These are phyloP conservation scores for Thereva nobilitata DNA, from an alignment of 2,888 invertebrate species.

Conservation along the genomic window DNA sequence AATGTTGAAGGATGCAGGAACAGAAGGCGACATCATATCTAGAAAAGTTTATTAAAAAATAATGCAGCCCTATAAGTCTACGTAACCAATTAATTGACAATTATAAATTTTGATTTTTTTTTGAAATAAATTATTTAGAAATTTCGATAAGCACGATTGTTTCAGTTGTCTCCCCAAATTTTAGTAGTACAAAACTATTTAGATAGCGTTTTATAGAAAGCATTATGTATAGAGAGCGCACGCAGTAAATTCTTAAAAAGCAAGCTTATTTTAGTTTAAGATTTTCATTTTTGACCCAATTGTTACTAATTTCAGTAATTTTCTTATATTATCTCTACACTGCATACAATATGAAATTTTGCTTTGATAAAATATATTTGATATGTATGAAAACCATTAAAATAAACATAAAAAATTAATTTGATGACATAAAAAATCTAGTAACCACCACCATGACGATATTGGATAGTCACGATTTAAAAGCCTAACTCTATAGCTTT, in stretches of 20 bases:
- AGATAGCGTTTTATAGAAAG: slow-evolving; percentile 22
- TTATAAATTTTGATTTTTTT: slow-evolving; percentile 38
- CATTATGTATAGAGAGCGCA: slow-evolving; percentile 34
- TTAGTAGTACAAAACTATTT: slow-evolving; percentile 8
- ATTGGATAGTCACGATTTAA: too few relatives aligned
- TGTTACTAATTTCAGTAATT: too few relatives aligned
- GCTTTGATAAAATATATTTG: too few relatives aligned
- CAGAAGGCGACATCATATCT: slow-evolving; percentile 73
- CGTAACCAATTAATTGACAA: slow-evolving; percentile 36
- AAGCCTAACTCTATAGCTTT: too few relatives aligned
- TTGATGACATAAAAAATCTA: too few relatives aligned
- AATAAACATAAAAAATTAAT: too few relatives aligned
- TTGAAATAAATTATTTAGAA: slow-evolving; percentile 39
- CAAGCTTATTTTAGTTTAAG: slow-evolving; percentile 11
- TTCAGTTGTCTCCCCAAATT: slow-evolving; percentile 39
- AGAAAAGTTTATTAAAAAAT: slow-evolving; percentile 43
- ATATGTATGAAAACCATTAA: too few relatives aligned
- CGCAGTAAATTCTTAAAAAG: slow-evolving; percentile 24
- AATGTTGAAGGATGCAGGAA: slow-evolving; percentile 84
- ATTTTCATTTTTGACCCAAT: too few relatives aligned
- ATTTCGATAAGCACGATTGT: slow-evolving; percentile 40
- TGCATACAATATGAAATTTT: too few relatives aligned
- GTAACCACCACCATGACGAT: too few relatives aligned
- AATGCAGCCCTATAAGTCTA: slow-evolving; percentile 39
- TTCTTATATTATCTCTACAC: too few relatives aligned